Conservation (phyloP, 2,888 invertebrate species). For the Drosophila hamatofila region DNA sequence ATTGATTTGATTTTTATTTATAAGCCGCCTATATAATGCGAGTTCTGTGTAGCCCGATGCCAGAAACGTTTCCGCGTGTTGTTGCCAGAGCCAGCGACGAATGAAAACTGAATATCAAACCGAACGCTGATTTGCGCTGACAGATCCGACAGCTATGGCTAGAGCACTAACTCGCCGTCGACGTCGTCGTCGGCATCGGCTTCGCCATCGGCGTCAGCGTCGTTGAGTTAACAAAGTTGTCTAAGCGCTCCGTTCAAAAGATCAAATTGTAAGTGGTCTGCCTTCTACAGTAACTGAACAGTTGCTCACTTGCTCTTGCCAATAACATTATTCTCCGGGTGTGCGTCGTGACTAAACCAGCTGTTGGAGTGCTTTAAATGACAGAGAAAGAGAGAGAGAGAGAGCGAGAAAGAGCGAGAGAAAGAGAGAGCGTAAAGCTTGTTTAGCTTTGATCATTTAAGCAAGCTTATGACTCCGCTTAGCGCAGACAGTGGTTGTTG, state of each 20-base stretch:
- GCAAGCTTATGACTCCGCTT: background rate
- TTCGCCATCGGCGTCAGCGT: conserved; percentile 14
- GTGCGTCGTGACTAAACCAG: conserved; percentile 29
- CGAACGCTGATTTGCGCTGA: conserved; percentile 53
- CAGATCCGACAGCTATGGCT: conserved; percentile 63
- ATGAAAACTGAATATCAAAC: conserved; percentile 56
- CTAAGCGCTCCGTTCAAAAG: conserved; percentile 61
- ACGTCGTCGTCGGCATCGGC: background rate
- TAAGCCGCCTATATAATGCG: conserved; percentile 12
- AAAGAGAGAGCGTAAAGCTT: background rate
- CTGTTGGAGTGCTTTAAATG: conserved; percentile 20
- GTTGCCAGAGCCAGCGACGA: conserved; percentile 66
- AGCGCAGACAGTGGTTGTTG: conserved; percentile 6
- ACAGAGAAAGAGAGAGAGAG: background rate
- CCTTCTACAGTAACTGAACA: conserved; percentile 39
- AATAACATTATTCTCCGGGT: conserved; percentile 23
- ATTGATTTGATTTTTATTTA: conserved; percentile 14
- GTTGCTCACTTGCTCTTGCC: conserved; percentile 20
- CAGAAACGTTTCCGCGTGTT: conserved; percentile 62
- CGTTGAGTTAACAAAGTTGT: conserved; percentile 56
- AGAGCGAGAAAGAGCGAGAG: background rate
- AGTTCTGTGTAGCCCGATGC: conserved; percentile 35
- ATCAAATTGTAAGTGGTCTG: conserved; percentile 60
- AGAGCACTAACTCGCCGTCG: conserved; percentile 30
- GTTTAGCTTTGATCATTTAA: background rate